Evolutionary conservation across 2,113 vertebrate species (phyloP).

Genomic region (Ptyas mucosa): DNA sequence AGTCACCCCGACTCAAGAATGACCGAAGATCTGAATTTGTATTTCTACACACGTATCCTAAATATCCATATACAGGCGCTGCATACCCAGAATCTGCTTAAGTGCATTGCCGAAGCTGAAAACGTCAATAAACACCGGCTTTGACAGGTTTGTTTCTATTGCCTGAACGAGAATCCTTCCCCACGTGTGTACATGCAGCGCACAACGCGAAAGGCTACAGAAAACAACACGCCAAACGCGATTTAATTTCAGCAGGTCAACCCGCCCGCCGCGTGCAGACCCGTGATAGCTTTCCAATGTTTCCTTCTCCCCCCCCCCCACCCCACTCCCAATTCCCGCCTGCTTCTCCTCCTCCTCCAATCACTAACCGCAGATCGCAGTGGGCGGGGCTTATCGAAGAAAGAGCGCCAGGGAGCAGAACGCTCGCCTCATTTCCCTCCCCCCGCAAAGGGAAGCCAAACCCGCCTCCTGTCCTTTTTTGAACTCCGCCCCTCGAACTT

Average conservation of each 20-base stretch:
- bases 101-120: neutral
- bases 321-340: neutral
- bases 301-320: too few relatives aligned
- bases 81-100: neutral
- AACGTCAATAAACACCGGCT: neutral
- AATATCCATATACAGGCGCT: neutral
- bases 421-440: neutral
- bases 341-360: neutral
- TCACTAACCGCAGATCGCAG: neutral
- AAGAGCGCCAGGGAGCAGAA: neutral
- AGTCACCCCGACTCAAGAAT: neutral
- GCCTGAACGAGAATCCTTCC: neutral
- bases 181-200: neutral
- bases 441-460: neutral
- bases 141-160: neutral
- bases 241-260: neutral
- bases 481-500: neutral
- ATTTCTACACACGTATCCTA: neutral
- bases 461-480: neutral
- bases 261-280: neutral
- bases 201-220: neutral
- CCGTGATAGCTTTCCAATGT: too few relatives aligned
- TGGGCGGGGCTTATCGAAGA: neutral
- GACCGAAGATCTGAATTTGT: neutral
- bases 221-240: neutral